phyloP scores from a whole-genome alignment of 2,888 invertebrate genomes.

The Hirtodrosophila confusa region DNA sequence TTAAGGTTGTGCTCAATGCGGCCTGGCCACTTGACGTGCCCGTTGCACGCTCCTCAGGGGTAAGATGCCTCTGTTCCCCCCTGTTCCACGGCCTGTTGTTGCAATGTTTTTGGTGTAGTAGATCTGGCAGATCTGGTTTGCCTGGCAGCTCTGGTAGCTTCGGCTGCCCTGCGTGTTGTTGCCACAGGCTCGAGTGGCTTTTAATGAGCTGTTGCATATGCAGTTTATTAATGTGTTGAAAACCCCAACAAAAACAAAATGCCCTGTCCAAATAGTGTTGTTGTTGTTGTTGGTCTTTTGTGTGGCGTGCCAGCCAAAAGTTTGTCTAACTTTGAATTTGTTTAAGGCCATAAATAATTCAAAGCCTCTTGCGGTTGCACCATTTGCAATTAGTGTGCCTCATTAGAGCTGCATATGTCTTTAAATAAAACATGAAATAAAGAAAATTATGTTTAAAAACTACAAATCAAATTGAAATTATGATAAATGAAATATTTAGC shows the following conservation, averaged over 20 bases:
- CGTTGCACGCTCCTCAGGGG: constrained; percentile 14
- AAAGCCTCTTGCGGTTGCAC: constrained; percentile 25
- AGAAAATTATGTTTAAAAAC: too few species aligned
- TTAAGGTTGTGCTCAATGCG: constrained; percentile 38
- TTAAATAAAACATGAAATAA: too few species aligned
- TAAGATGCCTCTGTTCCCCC: too few species aligned
- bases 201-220: constrained; percentile 79
- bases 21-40: constrained; percentile 55
- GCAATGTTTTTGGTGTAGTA: constrained; percentile 16
- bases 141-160: constrained; percentile 12
- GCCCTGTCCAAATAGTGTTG: constrained; percentile 7
- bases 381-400: constrained; percentile 41
- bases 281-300: neutral
- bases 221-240: constrained; percentile 79
- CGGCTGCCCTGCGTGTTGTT: constrained; percentile 53
- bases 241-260: constrained; percentile 40
- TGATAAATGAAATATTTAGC: too few species aligned
- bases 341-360: constrained; percentile 45
- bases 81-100: neutral
- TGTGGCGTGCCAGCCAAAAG: constrained; percentile 44
- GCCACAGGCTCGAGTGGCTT: constrained; percentile 70
- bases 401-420: constrained; percentile 21
- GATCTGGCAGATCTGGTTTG: constrained; percentile 38
- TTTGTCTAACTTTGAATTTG: constrained; percentile 59
- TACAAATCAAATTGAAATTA: too few species aligned